phyloP scores from a whole-genome alignment of 2,888 invertebrate species.

The Rapana venosa region DNA sequence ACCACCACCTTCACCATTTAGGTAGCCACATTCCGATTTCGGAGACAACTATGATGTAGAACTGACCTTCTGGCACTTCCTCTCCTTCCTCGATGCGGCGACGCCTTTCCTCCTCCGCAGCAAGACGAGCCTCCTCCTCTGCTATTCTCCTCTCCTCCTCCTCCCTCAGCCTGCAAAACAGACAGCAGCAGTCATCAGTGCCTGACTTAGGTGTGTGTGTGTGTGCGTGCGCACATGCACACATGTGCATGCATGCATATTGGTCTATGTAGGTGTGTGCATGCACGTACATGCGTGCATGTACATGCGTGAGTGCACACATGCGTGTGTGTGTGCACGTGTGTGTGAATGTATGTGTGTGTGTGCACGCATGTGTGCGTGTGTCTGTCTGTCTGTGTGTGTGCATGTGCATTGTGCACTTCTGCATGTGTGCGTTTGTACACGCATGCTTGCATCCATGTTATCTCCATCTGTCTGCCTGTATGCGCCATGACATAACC shows the following conservation, averaged over 20 bases:
- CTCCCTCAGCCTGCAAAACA: slow-evolving; percentile 53
- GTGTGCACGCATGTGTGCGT: neutral
- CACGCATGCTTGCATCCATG: neutral
- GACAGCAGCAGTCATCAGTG: neutral
- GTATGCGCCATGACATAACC: neutral
- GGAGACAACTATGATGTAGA: no score
- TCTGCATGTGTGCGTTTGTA: neutral
- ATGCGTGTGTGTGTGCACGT: no score
- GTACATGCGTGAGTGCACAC: no score
- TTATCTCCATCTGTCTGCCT: neutral
- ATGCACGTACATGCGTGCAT: no score
- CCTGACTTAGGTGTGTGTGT: no score
- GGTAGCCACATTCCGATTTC: no score
- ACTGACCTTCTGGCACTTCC: slow-evolving; percentile 48
- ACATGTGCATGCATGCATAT: no score
- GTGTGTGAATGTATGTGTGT: no score
- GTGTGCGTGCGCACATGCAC: no score
- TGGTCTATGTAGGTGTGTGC: no score
- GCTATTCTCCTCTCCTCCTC: slow-evolving; percentile 61
- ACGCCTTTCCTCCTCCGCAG: slow-evolving; percentile 66
- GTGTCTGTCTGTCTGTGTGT: neutral
- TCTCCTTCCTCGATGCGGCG: slow-evolving; percentile 69
- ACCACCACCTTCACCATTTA: no score
- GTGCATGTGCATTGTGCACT: neutral
- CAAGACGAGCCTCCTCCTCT: slow-evolving; percentile 60